Percentiles rank a stretch among this genome's conserved stretches.
Conservation (phyloP, 2,113 vertebrate species). For the Helogale parvula region DNA sequence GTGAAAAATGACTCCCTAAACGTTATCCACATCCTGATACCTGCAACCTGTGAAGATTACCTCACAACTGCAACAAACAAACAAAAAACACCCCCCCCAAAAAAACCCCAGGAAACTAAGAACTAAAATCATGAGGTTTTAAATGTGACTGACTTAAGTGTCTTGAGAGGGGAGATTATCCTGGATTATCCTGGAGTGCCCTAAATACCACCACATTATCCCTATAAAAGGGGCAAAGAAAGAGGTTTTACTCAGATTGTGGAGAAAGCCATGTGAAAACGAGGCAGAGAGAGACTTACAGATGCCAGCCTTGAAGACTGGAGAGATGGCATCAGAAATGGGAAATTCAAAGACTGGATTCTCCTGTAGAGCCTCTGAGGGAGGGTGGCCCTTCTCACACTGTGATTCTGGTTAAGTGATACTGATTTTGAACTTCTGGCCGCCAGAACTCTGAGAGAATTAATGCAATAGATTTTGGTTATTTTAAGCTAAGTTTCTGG, state of each 20-base stretch:
- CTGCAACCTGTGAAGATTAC: background rate
- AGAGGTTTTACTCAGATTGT: rapidly evolving
- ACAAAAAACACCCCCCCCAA: too few species aligned
- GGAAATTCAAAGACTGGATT: background rate
- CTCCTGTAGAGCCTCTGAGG: background rate
- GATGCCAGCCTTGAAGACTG: background rate
- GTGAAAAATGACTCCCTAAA: background rate
- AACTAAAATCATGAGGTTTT: background rate
- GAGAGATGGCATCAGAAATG: background rate
- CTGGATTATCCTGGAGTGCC: background rate
- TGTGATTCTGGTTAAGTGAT: background rate
- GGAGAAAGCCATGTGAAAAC: background rate
- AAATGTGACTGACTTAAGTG: background rate
- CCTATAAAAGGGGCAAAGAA: background rate
- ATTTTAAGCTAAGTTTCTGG: background rate
- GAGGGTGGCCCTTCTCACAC: rapidly evolving
- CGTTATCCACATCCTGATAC: background rate
- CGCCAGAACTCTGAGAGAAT: background rate
- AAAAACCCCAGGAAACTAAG: background rate
- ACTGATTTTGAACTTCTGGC: background rate
- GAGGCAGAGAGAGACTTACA: background rate
- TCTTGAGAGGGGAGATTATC: background rate
- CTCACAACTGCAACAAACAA: background rate
- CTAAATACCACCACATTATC: background rate
- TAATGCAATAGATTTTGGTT: background rate